phyloP scores from a whole-genome alignment of 92 coral and sea anemone genomes.

The Palythoa heliodiscus region DNA sequence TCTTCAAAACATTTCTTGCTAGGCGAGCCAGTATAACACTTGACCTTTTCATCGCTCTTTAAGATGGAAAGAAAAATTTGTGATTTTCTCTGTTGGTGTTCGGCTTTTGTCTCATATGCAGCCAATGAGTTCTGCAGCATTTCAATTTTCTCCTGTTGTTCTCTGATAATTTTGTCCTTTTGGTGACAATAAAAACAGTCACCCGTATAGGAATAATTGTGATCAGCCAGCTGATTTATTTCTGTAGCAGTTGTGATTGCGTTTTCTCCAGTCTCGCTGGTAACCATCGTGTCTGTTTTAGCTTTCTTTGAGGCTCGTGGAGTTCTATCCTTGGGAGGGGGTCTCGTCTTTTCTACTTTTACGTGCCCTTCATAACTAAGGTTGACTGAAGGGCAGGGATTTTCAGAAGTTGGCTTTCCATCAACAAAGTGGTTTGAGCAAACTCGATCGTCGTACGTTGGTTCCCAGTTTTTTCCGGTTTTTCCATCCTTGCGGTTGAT shows the following conservation, averaged over 20 bases:
- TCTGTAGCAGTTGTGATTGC: too few species aligned
- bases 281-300: too few species aligned
- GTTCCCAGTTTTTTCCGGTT: slow-evolving; percentile 49
- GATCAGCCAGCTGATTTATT: too few species aligned
- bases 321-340: background rate
- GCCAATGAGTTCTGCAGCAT: too few species aligned
- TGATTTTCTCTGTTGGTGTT: background rate
- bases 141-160: too few species aligned
- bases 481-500: slow-evolving; percentile 46
- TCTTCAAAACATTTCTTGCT: slow-evolving; percentile 39
- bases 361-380: background rate
- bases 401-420: background rate
- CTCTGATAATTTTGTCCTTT: too few species aligned
- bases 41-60: slow-evolving; percentile 52
- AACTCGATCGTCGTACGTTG: slow-evolving; percentile 22
- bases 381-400: background rate
- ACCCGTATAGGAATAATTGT: too few species aligned
- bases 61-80: background rate
- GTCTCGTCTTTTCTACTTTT: background rate
- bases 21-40: slow-evolving; percentile 49
- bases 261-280: too few species aligned
- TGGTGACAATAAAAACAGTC: too few species aligned
- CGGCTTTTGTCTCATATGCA: too few species aligned
- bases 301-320: background rate
- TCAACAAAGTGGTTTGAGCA: background rate